Percentiles rank a stretch among this genome's conserved stretches.
These are phyloP conservation scores for Lerema accius DNA, from an alignment of 1,140 invertebrate species.

Conservation along the genomic window DNA sequence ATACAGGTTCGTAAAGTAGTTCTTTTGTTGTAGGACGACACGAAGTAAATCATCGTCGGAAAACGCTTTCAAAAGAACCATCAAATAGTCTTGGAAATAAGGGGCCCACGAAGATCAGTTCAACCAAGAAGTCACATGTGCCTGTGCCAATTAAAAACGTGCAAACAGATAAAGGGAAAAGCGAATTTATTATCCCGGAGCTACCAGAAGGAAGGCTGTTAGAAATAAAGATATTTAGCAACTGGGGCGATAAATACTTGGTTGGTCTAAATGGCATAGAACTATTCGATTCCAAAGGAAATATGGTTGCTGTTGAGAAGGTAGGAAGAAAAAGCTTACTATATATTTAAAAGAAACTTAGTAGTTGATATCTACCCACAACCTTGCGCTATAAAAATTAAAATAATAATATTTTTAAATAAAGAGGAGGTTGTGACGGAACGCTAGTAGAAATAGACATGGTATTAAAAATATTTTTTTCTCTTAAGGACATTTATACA, in stretches of 20 bases:
- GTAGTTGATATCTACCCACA: too few species aligned
- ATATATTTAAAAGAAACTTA: too few species aligned
- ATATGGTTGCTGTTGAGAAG: constrained; percentile 82
- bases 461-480: too few species aligned
- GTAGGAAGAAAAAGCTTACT: constrained; percentile 71
- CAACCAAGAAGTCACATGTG: constrained; percentile 48
- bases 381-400: too few species aligned
- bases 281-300: constrained; percentile 87
- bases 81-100: constrained; percentile 36
- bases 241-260: constrained; percentile 93
- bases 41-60: constrained; percentile 38
- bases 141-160: constrained; percentile 44
- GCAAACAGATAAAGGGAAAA: constrained; percentile 54
- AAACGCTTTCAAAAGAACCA: constrained; percentile 40
- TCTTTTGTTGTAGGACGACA: constrained; percentile 46
- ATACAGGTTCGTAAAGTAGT: too few species aligned
- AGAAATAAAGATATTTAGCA: constrained; percentile 87
- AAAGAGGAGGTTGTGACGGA: too few species aligned
- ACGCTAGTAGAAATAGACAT: too few species aligned
- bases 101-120: constrained; percentile 30
- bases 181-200: constrained; percentile 86
- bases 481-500: too few species aligned
- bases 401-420: too few species aligned
- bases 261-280: constrained; percentile 92
- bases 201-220: constrained; percentile 87